These are phyloP conservation scores for Podocnemis expansa DNA, from an alignment of 2,113 vertebrate species.

Conservation along the genomic window DNA sequence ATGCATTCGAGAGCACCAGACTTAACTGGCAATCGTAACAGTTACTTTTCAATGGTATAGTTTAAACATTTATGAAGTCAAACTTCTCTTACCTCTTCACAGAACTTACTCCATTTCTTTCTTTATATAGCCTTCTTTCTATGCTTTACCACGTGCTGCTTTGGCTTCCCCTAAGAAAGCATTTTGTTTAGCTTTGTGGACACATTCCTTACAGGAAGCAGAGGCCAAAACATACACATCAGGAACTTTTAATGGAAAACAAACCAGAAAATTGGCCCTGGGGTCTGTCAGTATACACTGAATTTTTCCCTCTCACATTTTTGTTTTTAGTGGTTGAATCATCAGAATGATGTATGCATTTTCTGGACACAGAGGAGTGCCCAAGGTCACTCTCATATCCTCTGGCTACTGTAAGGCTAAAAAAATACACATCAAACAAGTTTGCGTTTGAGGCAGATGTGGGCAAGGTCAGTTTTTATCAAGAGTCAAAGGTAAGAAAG, in stretches of 20 bases:
- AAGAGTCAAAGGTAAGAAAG: neutral
- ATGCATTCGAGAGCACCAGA: neutral
- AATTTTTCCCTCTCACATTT: slow-evolving; percentile 27
- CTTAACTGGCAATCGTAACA: slow-evolving; percentile 23
- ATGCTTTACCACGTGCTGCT: slow-evolving; percentile 5
- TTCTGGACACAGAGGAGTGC: neutral
- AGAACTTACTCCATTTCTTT: slow-evolving; percentile 43
- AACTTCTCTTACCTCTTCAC: slow-evolving; percentile 31
- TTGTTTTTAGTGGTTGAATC: neutral
- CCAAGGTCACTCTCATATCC: neutral
- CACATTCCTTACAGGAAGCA: slow-evolving; percentile 61
- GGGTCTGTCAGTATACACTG: neutral
- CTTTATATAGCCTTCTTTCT: slow-evolving; percentile 54
- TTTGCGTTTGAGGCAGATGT: neutral
- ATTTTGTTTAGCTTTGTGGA: slow-evolving; percentile 59
- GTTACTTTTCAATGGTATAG: neutral
- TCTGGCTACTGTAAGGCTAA: neutral
- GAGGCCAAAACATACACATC: slow-evolving; percentile 50
- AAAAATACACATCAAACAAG: neutral
- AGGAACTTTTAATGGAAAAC: slow-evolving; percentile 29
- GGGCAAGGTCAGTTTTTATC: neutral
- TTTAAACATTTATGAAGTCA: slow-evolving; percentile 51
- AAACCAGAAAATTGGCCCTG: neutral
- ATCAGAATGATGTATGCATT: neutral
- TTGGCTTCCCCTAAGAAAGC: slow-evolving; percentile 57